Percentiles rank a stretch among this genome's conserved stretches.
phyloP scores from a whole-genome alignment of 2,888 invertebrate genomes.

The Lingula anatina region DNA sequence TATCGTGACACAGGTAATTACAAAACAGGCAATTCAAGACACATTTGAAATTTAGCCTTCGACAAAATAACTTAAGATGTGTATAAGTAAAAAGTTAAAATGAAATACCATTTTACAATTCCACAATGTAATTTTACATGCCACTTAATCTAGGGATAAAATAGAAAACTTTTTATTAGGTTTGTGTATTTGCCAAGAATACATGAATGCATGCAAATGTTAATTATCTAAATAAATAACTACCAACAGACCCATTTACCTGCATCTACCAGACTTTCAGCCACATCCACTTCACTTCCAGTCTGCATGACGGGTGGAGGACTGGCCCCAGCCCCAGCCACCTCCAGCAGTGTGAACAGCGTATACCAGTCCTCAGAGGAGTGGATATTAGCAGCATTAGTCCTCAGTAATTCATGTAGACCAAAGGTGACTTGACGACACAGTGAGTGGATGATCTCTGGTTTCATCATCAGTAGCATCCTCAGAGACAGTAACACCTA shows the following conservation, averaged over 20 bases:
- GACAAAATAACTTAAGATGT: too few relatives aligned
- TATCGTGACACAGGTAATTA: too few relatives aligned
- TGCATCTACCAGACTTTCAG: constrained; percentile 40
- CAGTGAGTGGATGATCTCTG: constrained; percentile 65
- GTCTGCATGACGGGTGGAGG: constrained; percentile 51
- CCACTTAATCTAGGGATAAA: too few relatives aligned
- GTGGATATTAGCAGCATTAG: constrained; percentile 93
- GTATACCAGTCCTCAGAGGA: constrained; percentile 89
- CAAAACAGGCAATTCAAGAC: too few relatives aligned
- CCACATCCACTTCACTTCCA: constrained; percentile 30
- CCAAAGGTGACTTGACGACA: constrained; percentile 86
- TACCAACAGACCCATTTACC: constrained; percentile 22
- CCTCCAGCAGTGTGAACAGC: constrained; percentile 87
- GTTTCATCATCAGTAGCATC: constrained; percentile 62
- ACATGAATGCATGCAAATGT: too few relatives aligned
- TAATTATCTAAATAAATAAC: too few relatives aligned
- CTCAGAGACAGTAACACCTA: constrained; percentile 70
- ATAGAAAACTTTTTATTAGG: too few relatives aligned
- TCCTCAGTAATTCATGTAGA: constrained; percentile 87
- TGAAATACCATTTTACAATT: too few relatives aligned
- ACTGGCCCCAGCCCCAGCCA: constrained; percentile 87
- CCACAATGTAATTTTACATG: too few relatives aligned
- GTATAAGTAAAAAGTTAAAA: too few relatives aligned
- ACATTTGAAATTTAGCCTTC: too few relatives aligned
- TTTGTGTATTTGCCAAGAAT: too few relatives aligned